phyloP scores from a whole-genome alignment of 2,797 vertebrate species.

The Ataeniobius toweri region DNA sequence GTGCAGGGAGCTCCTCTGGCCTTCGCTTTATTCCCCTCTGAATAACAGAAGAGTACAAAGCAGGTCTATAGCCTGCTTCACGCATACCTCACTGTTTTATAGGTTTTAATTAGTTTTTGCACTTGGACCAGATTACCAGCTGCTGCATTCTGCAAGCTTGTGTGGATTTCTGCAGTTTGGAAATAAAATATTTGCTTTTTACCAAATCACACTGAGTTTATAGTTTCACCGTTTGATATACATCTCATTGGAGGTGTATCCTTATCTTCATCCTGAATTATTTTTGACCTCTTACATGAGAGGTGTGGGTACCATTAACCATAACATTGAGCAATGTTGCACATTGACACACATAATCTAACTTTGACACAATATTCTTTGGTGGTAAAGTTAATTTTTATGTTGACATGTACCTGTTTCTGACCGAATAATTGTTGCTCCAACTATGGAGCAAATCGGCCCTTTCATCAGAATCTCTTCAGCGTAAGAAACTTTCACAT shows the following conservation, averaged over 20 bases:
- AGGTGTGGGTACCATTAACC: no score
- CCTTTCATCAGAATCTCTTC: no score
- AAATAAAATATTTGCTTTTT: not conserved
- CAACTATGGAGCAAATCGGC: no score
- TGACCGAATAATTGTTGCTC: no score
- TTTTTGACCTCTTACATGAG: no score
- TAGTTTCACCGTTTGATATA: not conserved
- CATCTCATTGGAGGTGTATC: not conserved
- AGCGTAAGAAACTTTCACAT: no score
- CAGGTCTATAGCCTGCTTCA: constrained; percentile 26
- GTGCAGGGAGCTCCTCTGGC: constrained; percentile 43
- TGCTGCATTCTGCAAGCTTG: constrained; percentile 17
- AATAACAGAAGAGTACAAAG: constrained; percentile 31
- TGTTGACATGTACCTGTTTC: no score
- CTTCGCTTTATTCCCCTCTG: constrained; percentile 45
- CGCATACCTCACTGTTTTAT: constrained; percentile 30
- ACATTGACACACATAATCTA: no score
- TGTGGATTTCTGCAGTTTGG: constrained; percentile 14
- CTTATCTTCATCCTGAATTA: no score
- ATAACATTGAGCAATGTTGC: no score
- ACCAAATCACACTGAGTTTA: not conserved
- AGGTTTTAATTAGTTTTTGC: constrained; percentile 50
- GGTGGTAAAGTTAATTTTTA: no score
- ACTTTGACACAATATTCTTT: no score
- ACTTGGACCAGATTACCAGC: constrained; percentile 7